Evolutionary conservation across 1,140 invertebrate genomes (phyloP).

Genomic region (Dendrolimus punctatus): DNA sequence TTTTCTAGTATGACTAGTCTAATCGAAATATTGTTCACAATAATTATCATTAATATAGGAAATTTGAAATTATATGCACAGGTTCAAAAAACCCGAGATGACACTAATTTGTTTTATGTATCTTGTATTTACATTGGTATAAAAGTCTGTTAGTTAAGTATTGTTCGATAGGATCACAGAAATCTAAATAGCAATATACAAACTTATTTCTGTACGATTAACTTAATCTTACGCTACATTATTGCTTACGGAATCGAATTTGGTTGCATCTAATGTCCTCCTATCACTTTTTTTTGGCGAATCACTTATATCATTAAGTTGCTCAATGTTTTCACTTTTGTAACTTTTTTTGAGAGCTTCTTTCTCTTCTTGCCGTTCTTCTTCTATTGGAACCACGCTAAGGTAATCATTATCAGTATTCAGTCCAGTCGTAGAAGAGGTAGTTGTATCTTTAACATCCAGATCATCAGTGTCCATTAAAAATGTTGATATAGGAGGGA

Average conservation of each 20-base stretch:
- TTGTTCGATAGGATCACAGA: slow-evolving; percentile 45
- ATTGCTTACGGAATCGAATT: slow-evolving; percentile 41
- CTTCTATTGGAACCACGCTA: slow-evolving; percentile 47
- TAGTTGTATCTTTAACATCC: slow-evolving; percentile 15
- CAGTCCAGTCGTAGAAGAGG: not conserved
- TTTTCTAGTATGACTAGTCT: slow-evolving; percentile 66
- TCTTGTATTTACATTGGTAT: slow-evolving; percentile 23
- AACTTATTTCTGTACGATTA: slow-evolving; percentile 28
- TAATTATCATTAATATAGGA: slow-evolving; percentile 13
- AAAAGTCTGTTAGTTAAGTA: slow-evolving; percentile 15
- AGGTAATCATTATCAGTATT: slow-evolving; percentile 31
- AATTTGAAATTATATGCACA: slow-evolving; percentile 4
- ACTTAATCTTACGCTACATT: slow-evolving; percentile 44
- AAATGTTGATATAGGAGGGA: slow-evolving; percentile 45
- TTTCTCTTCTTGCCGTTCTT: slow-evolving; percentile 25
- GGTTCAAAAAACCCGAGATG: slow-evolving; percentile 6
- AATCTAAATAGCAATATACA: slow-evolving; percentile 51
- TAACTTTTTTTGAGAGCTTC: slow-evolving; percentile 28
- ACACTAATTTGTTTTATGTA: slow-evolving; percentile 4
- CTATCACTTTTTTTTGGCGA: slow-evolving; percentile 58
- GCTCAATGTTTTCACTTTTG: slow-evolving; percentile 40
- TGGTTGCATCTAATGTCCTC: slow-evolving; percentile 49
- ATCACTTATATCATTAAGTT: slow-evolving; percentile 60
- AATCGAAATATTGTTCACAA: slow-evolving; percentile 36
- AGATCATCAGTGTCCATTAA: slow-evolving; percentile 57